Base-by-base conservation (phyloP, 2,888 invertebrate genomes). In the Epirrita christyi region DNA sequence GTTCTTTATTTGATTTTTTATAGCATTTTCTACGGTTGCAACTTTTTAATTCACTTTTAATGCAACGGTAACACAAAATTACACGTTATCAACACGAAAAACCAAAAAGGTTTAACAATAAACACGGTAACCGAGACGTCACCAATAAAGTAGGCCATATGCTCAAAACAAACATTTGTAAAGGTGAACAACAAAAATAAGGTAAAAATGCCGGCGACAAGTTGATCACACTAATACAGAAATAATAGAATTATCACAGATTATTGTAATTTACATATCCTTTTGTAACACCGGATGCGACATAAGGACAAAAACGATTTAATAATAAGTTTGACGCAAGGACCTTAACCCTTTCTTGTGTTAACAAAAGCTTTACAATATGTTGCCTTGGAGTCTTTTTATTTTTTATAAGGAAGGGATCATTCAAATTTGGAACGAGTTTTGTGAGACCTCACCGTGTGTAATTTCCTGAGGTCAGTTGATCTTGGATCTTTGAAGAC, bases 241-340 rank as follows among this genome's bases (percentile, higher is more conserved):
- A 83, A 85, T 89, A 90, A 91, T 90, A 89, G 88, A 90, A 90
- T 91, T 88, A 91, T 89, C 87, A 88, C 82, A 84, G 89, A 89
- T 90, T 88, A 87, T 85, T 78, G 82, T 88, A 86, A 91, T 91
- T 90, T 90, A 88, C 83, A 89, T 90, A 86, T 89, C 83, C 87
- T 83, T 73, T 86, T 86, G 83, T 84, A 76, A 78, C 68, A 83
- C 90, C 89, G 91, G 91, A 92, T 87, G 80, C 81, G 80, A 80
- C 85, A 84, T 78, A 81, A 86, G 89, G 89, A 90, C 88, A 90
- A 90, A 91, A 91, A 92, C 87, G 88, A 85, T 90, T 88, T 91
- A 91, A 92, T 91, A 90, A 88, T 85, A 90, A 85, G 84, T 88
- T 87, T 82, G 84, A 83, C 82, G 82, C 78, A 68, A 78, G 81